A percentile compares a stretch with the other conserved stretches of the same genome.
Evolutionary conservation across 2,113 vertebrate species (phyloP).

Genomic region (Rhagologus leucostigma): DNA sequence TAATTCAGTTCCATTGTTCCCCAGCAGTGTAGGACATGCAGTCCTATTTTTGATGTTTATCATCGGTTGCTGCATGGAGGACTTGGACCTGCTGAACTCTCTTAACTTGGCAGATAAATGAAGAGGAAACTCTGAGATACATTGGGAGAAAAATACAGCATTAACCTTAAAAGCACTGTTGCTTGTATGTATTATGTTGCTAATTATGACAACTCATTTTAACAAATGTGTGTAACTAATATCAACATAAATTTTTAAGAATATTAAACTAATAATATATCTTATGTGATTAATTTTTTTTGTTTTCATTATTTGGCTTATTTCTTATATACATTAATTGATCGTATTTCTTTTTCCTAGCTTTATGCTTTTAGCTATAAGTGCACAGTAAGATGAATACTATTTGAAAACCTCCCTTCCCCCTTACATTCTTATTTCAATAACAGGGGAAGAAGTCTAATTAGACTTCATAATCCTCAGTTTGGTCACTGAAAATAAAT

Average conservation of each 20-base stretch:
- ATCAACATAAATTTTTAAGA: background rate
- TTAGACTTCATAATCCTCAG: background rate
- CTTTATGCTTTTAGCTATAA: background rate
- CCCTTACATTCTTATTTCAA: background rate
- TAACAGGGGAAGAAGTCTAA: background rate
- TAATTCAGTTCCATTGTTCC: conserved; percentile 45
- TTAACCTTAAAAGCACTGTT: background rate
- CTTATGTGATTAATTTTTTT: background rate
- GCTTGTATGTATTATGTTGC: background rate
- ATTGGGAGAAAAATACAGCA: background rate
- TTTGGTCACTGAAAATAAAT: background rate
- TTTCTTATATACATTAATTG: background rate
- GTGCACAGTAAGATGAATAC: background rate
- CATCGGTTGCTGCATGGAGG: background rate
- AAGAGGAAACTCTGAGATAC: background rate
- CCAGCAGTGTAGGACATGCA: background rate
- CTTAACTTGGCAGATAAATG: conserved; percentile 1
- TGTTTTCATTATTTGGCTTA: background rate
- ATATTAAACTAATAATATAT: background rate
- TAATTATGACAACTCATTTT: background rate
- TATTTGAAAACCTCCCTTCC: background rate
- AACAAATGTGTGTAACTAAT: background rate
- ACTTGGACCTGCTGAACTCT: background rate
- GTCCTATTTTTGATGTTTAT: conserved; percentile 40
- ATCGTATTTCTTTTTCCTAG: background rate